Conservation (phyloP, 2,113 vertebrate genomes). For the Pontoporia blainvillei region DNA sequence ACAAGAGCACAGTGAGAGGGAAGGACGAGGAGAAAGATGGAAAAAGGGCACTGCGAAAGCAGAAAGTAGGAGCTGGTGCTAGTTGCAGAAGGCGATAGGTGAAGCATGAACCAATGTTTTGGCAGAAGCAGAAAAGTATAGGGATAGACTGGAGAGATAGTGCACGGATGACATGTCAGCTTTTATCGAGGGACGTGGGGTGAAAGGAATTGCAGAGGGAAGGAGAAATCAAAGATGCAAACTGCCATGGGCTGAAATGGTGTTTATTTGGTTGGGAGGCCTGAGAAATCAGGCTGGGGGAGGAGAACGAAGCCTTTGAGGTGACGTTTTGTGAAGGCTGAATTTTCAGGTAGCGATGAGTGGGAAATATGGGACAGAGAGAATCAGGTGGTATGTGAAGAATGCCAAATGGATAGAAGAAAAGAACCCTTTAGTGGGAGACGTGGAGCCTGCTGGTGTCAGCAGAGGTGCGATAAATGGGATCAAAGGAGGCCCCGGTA, state of each 20-base stretch:
- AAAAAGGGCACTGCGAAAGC: neutral
- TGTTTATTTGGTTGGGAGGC: neutral
- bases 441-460: neutral
- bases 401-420: neutral
- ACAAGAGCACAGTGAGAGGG: neutral
- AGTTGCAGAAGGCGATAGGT: neutral
- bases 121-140: neutral
- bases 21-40: neutral
- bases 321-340: neutral
- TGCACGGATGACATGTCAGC: neutral
- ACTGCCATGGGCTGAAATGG: neutral
- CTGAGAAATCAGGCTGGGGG: neutral
- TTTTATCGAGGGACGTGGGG: fast-evolving
- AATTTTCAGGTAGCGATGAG: neutral
- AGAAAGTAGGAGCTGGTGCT: neutral
- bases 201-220: neutral
- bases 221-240: conserved; percentile 1
- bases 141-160: neutral
- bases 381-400: neutral
- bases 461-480: neutral
- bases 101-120: neutral
- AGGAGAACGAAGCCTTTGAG: neutral
- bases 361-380: neutral
- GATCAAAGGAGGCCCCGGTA: too few relatives aligned
- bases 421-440: neutral